Conservation (phyloP, 92 coral and sea anemone species). For the Galaxea fascicularis region DNA sequence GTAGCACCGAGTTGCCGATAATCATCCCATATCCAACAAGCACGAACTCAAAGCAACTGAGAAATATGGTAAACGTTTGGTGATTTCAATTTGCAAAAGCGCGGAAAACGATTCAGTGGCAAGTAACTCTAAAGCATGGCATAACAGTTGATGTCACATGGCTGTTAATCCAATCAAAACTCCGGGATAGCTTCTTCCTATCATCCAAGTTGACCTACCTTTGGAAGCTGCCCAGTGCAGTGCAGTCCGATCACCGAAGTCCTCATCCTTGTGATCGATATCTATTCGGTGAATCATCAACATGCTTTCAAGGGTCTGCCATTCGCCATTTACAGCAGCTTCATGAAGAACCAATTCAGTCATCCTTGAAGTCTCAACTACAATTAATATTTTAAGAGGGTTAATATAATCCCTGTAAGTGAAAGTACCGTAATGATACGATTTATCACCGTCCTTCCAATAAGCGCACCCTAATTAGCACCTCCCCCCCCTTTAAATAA, state of each 20-base stretch:
- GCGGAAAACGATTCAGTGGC: too few species aligned
- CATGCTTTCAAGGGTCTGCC: slow-evolving; percentile 88
- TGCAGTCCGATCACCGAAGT: slow-evolving; percentile 92
- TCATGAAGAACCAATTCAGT: slow-evolving; percentile 96
- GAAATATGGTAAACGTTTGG: too few species aligned
- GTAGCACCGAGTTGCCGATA: too few species aligned
- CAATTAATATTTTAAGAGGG: neutral
- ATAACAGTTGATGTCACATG: too few species aligned
- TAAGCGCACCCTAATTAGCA: too few species aligned
- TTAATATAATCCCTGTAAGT: neutral
- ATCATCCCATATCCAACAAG: too few species aligned
- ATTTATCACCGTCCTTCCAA: too few species aligned
- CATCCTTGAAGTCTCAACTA: slow-evolving; percentile 45
- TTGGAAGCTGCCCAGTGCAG: slow-evolving; percentile 94
- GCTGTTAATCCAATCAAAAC: neutral
- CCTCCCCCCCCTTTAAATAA: too few species aligned
- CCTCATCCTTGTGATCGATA: slow-evolving; percentile 88
- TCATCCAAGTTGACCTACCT: slow-evolving; percentile 59
- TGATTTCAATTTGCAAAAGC: too few species aligned
- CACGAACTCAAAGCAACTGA: too few species aligned
- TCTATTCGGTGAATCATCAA: slow-evolving; percentile 92
- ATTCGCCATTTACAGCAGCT: slow-evolving; percentile 91
- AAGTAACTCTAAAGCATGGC: too few species aligned
- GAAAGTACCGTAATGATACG: too few species aligned
- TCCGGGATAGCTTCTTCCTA: neutral